These are phyloP conservation scores for Drosophila pandora DNA, from an alignment of 1,140 invertebrate species.

Conservation along the genomic window DNA sequence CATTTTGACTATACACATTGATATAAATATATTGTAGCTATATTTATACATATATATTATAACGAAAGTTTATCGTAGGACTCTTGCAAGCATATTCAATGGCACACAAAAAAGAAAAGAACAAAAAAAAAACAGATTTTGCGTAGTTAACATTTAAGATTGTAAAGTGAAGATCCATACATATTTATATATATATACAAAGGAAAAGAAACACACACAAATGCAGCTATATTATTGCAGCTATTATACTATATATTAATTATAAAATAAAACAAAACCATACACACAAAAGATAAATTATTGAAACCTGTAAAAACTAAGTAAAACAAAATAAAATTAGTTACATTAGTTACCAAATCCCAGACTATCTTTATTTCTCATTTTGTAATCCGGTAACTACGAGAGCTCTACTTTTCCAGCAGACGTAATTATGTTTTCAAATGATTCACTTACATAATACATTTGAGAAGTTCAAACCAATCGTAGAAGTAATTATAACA, in stretches of 20 bases:
- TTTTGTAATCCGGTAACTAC: too few relatives aligned
- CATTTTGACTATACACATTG: conserved; percentile 77
- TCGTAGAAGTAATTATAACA: conserved; percentile 30
- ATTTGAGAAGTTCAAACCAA: conserved; percentile 29
- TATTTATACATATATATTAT: conserved; percentile 52
- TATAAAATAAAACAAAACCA: conserved; percentile 60
- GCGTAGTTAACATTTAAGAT: conserved; percentile 73
- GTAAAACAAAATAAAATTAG: conserved; percentile 81
- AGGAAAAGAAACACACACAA: conserved; percentile 31
- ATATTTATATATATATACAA: conserved; percentile 75
- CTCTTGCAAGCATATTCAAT: conserved; percentile 71
- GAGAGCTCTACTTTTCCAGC: too few relatives aligned
- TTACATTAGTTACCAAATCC: conserved; percentile 79
- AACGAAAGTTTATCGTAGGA: conserved; percentile 69
- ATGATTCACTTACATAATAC: conserved; percentile 19
- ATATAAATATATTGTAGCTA: conserved; percentile 61
- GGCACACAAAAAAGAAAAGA: conserved; percentile 49
- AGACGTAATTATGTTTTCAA: conserved; percentile 1
- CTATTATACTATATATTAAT: conserved; percentile 73
- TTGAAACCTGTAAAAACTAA: conserved; percentile 80
- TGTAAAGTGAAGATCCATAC: conserved; percentile 76
- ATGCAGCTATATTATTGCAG: conserved; percentile 63
- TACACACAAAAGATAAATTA: conserved; percentile 73
- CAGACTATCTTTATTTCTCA: conserved; percentile 50
- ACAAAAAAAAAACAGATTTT: conserved; percentile 52